These are phyloP conservation scores for Adrianichthys oophorus DNA, from an alignment of 2,797 vertebrate species.

Conservation along the genomic window DNA sequence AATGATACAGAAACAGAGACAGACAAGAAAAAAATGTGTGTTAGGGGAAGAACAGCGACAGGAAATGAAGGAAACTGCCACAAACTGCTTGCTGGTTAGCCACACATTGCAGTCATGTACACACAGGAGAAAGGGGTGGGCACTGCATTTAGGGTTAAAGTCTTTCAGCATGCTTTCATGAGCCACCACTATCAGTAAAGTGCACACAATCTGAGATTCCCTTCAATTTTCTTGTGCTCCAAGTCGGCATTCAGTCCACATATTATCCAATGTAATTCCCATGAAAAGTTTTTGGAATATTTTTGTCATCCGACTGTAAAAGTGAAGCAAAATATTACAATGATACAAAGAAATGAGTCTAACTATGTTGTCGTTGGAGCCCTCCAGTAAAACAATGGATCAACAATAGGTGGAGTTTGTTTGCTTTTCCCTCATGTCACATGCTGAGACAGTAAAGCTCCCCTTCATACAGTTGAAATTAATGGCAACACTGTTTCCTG, in stretches of 20 bases:
- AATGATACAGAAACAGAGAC: constrained; percentile 22
- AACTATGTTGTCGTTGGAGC: no score
- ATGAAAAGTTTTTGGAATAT: no score
- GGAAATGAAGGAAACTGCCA: constrained; percentile 74
- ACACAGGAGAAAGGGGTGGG: constrained; percentile 31
- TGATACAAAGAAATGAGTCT: no score
- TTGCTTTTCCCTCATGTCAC: constrained; percentile 56
- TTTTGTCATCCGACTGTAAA: background rate
- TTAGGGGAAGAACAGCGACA: constrained; percentile 60
- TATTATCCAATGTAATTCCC: no score
- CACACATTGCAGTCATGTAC: constrained; percentile 51
- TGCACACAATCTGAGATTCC: background rate
- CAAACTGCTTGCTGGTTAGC: constrained; percentile 60
- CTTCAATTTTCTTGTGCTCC: no score
- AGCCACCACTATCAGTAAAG: constrained; percentile 32
- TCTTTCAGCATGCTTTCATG: constrained; percentile 53
- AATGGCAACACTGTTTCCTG: constrained; percentile 31
- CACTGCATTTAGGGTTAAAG: constrained; percentile 15
- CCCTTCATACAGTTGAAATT: constrained; percentile 30
- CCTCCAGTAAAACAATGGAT: no score
- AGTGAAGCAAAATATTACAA: no score
- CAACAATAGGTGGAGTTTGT: constrained; percentile 32
- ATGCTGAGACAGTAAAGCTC: constrained; percentile 38
- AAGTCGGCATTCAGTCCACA: no score
- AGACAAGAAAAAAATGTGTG: constrained; percentile 5